Conservation (phyloP, 1,140 invertebrate species). For the Brachionus rubens region DNA sequence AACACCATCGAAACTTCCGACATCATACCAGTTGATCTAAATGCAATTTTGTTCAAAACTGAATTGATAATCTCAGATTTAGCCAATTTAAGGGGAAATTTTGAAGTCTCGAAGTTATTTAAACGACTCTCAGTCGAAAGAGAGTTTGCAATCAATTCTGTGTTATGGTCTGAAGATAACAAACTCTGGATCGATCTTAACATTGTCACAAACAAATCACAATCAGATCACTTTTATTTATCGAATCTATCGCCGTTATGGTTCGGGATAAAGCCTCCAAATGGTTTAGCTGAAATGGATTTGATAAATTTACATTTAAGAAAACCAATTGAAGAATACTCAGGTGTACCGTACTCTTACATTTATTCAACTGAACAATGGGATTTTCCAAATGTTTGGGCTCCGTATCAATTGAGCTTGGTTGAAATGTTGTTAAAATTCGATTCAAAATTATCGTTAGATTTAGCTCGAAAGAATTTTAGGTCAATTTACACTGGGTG, state of each 20-base stretch:
- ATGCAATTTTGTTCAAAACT: conserved; percentile 72
- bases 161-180: conserved; percentile 80
- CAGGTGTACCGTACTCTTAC: conserved; percentile 77
- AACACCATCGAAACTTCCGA: conserved; percentile 64
- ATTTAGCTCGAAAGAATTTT: conserved; percentile 76
- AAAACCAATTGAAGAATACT: conserved; percentile 47
- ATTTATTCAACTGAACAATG: conserved; percentile 81
- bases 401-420: conserved; percentile 77
- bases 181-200: conserved; percentile 85
- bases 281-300: neutral
- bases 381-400: conserved; percentile 92
- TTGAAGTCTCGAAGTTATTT: conserved; percentile 67
- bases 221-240: conserved; percentile 72
- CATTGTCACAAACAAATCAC: conserved; percentile 64
- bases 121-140: conserved; percentile 66
- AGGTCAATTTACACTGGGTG: conserved; percentile 76
- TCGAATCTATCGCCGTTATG: conserved; percentile 80
- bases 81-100: conserved; percentile 62
- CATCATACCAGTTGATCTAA: conserved; percentile 79
- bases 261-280: conserved; percentile 59
- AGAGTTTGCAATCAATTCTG: conserved; percentile 67
- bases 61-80: conserved; percentile 69
- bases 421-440: conserved; percentile 65
- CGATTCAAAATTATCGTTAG: conserved; percentile 69
- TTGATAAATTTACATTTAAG: neutral